Evolutionary conservation across 2,888 invertebrate genomes (phyloP), one percentile per base, ranked within the genome.

Genomic region (Pharmacophagus antenor): DNA sequence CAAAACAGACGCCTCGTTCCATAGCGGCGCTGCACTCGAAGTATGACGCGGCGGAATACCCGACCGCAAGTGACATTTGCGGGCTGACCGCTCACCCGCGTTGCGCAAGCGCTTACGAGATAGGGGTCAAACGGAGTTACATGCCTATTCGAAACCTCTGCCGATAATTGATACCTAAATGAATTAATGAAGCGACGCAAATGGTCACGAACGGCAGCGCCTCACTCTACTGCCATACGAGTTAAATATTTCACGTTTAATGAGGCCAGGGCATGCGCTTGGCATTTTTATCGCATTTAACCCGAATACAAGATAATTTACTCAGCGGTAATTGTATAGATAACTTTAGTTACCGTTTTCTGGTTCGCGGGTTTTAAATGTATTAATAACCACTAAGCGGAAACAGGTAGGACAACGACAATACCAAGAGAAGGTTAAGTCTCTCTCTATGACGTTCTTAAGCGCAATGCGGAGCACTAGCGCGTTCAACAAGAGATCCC

Each of bases 1-100:
- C n/a, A n/a, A n/a, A n/a, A n/a, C n/a, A n/a, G n/a, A n/a, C n/a
- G n/a, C n/a, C n/a, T n/a, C n/a, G n/a, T n/a, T 10, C 10, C 15
- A 31, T 31, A 8, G 31, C 3, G 15, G 31, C 31, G 10, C 10
- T 31, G 31, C 31, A 31, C 12, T 31, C 31, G 3, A 7, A 2
- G 31, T 31, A 15, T 42, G 17, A 15, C 46, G 21, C 41, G 44
- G 48, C 23, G 49, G 58, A 52, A 55, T 54, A 55, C 37, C 46
- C 17, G 53, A 53, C 50, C 56, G 17, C 62, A 56, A 56, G 50
- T 65, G 65, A 62, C 65, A 65, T 65, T 65, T 65, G 59, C 59
- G 37, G 18, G 23, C 31, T 65, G 65, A 63, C 65, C 65, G 55
- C 44, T 63, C 63, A 57, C 55, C 62, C 21, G 27, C 55, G 60